Evolutionary conservation across 2,797 vertebrate species (phyloP), one percentile per base, ranked within the genome.

Genomic region (Amazona ochrocephala): DNA sequence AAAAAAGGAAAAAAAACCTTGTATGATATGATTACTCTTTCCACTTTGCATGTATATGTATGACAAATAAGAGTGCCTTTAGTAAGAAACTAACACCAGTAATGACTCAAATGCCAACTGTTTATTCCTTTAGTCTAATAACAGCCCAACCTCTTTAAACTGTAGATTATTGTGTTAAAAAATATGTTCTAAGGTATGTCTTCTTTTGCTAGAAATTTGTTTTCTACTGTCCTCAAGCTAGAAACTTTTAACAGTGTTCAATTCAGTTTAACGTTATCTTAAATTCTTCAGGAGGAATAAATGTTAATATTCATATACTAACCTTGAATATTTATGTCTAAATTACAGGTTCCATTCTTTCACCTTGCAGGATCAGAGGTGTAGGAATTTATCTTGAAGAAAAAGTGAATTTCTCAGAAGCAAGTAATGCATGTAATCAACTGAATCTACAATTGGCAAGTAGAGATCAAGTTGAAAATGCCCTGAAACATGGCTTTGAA

Each of bases 301-400:
- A 56, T 48, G 8, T 64, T 73, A 60, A 79, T 50, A 84, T 87
- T 81, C n/a, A 79, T 60, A 64, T 77, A 74, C 70, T 97, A 95
- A 95, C 66, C 65, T 94, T 92, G 68, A 81, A 47, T 83, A 50
- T 95, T 86, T 91, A 56, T 93, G 21, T 71, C 75, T 91, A 72
- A 78, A 94, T 97, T 96, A 50, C 97, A 98, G 98, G 97, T 68
- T 90, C 98, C 85, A 41, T 48, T 44, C 39, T 81, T 54, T 21
- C 77, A 24, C 4, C 41, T 20, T 98, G 98, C 95, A 97, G 98
- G 85, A 96, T 97, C 68, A 72, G 75, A 84, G 98, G 98, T 6
- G 79, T 98, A 84, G 93, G 97, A 73, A 90, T 97, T 73, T 86
- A 77, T 77, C 84, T 91, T 84, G 95, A 93, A 11, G 39, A 30